Evolutionary conservation across 1,140 invertebrate species (phyloP).

Genomic region (Drosophila ercepeae): DNA sequence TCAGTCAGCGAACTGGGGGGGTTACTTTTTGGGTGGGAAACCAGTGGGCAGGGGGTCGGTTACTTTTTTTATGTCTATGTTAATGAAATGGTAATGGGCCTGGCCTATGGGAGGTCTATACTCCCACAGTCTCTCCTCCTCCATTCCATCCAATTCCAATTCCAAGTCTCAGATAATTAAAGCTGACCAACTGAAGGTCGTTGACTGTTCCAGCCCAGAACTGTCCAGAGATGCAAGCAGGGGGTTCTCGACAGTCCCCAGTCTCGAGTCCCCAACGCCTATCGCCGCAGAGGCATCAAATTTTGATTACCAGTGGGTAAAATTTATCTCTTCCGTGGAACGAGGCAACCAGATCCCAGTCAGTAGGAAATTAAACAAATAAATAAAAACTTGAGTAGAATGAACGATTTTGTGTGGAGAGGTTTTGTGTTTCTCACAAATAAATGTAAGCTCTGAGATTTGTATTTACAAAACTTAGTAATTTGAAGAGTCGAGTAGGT

Average conservation of each 20-base stretch:
- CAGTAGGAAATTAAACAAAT: conserved; percentile 41
- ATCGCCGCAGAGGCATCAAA: conserved; percentile 34
- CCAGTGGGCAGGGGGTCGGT: conserved; percentile 10
- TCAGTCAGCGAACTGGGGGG: neutral
- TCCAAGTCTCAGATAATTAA: conserved; percentile 47
- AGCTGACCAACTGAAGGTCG: conserved; percentile 39
- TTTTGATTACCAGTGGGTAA: conserved; percentile 41
- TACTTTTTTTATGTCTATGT: conserved; percentile 74
- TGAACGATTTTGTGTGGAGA: neutral
- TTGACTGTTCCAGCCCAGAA: conserved; percentile 29
- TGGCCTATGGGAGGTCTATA: conserved; percentile 1
- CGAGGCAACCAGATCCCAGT: neutral
- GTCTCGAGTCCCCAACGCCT: conserved; percentile 17
- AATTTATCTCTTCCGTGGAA: conserved; percentile 31
- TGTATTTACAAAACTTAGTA: neutral
- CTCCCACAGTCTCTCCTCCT: conserved; percentile 15
- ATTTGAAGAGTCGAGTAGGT: too few species aligned
- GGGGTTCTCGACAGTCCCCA: neutral
- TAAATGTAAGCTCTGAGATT: neutral
- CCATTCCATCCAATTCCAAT: neutral
- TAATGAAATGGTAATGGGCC: conserved; percentile 76
- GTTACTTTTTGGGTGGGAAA: neutral
- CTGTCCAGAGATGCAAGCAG: conserved; percentile 28
- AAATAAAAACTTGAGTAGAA: conserved; percentile 38
- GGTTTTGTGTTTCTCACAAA: conserved; percentile 7